Conservation (phyloP, 1,140 invertebrate species). For the Platorchestia sp. region DNA sequence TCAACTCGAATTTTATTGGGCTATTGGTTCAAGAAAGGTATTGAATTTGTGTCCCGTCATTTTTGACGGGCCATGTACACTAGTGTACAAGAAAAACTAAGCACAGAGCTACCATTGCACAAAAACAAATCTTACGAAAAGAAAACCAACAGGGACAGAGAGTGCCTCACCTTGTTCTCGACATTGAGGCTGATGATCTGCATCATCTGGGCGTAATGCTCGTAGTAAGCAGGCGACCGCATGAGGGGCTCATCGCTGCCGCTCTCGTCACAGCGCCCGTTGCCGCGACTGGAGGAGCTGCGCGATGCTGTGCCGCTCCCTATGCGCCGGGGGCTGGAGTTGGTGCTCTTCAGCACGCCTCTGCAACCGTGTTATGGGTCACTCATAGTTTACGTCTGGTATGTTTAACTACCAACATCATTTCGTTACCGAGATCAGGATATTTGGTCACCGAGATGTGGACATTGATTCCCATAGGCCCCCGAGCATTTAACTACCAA, state of each 20-base stretch:
- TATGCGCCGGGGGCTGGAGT: background rate
- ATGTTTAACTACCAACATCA: no score
- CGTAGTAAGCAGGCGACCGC: slow-evolving; percentile 13
- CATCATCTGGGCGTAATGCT: slow-evolving; percentile 36
- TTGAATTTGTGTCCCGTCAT: no score
- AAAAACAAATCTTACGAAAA: background rate
- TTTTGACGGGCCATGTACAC: no score
- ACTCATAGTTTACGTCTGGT: no score
- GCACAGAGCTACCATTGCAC: no score
- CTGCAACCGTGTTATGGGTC: background rate
- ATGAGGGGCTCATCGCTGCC: background rate
- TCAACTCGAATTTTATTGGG: no score
- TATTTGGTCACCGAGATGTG: no score
- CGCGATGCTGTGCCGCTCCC: background rate
- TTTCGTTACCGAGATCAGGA: no score
- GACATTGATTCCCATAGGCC: no score
- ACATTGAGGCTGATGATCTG: slow-evolving; percentile 47
- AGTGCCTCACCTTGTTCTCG: slow-evolving; percentile 1
- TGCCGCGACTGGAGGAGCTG: background rate
- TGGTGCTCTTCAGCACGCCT: background rate
- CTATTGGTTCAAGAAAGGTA: no score
- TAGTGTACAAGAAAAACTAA: no score
- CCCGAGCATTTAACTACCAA: no score
- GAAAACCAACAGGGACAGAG: background rate
- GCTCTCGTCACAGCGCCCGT: background rate